Percentiles rank a stretch among this genome's conserved stretches.
phyloP scores from a whole-genome alignment of 1,140 invertebrate genomes.

The Zaprionus davidi region DNA sequence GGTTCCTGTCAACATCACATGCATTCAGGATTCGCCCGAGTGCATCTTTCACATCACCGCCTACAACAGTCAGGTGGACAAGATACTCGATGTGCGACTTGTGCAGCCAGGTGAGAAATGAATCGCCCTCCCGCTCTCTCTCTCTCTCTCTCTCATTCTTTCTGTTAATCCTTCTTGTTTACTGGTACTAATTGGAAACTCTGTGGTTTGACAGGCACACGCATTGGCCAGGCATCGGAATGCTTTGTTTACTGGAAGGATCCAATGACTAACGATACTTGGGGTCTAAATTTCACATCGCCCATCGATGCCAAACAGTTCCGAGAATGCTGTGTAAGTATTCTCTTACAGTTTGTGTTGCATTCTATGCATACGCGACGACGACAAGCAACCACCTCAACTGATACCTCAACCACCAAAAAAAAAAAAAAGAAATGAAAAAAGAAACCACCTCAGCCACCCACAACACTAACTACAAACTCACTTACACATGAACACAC shows the following conservation, averaged over 20 bases:
- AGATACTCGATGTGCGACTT: constrained; percentile 98
- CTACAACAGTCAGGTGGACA: constrained; percentile 99
- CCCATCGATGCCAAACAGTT: constrained; percentile 98
- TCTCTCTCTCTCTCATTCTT: neutral
- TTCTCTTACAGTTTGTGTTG: constrained; percentile 79
- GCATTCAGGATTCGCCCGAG: constrained; percentile 97
- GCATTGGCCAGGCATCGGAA: constrained; percentile 98
- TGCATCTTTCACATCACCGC: constrained; percentile 99
- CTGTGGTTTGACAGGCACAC: constrained; percentile 89
- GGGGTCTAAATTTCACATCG: constrained; percentile 99
- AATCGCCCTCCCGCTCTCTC: no score
- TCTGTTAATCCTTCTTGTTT: neutral
- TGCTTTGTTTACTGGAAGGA: constrained; percentile 99
- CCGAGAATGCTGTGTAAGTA: constrained; percentile 98
- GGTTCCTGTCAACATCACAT: constrained; percentile 98
- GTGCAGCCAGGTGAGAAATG: constrained; percentile 94
- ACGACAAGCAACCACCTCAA: constrained; percentile 64
- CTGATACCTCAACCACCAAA: constrained; percentile 64
- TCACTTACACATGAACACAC: constrained; percentile 10
- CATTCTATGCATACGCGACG: constrained; percentile 55
- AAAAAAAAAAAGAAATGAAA: constrained; percentile 28
- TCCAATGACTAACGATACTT: constrained; percentile 97
- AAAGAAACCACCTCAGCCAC: constrained; percentile 43
- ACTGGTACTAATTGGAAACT: constrained; percentile 30
- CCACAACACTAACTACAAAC: constrained; percentile 42